Evolutionary conservation across 1,140 invertebrate species (phyloP), one percentile per base, ranked within the genome.

Genomic region (Bombus polaris): DNA sequence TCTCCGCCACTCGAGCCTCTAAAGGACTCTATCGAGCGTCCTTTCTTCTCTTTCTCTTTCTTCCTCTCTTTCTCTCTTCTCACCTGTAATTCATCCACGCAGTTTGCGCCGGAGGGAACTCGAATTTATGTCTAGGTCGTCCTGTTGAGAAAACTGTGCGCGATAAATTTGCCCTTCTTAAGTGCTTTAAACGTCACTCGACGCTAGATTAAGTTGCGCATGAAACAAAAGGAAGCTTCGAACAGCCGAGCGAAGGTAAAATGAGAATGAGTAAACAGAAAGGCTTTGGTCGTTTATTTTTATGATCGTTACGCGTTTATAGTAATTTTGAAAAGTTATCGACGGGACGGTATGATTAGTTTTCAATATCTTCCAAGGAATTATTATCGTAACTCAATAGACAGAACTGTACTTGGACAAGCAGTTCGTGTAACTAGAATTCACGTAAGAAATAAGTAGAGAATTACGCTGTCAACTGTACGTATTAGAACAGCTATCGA

Each of bases 31-130:
- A 83, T 80, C 70, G 57, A 15, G 10, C 68, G 37, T 28, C 74
- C 47, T 65, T 28, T 65, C 62, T 18, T 32, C 81, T 72, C 9
- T 47, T 18, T 18, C 44, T 47, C 44, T 5, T 12, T 42, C 42
- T 44, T 47, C 32, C 57, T 25, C 39, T 37, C 62, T 57, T 53
- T 13, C 65, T 66, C 66, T 79, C 35, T 47, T 77, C 78, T 68
- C 77, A 47, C 65, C 39, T 80, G 59, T 72, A 77, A 72, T 53
- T 87, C 70, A 15, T 28, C 37, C 22, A 37, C 68, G 68, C 35
- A 8, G 35, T 22, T 70, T 70, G 68, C 37, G 25, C 66, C 15
- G 66, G 18, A 37, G 35, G 9, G 22, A 39, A 3, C 25, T 42
- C 37, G 25, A 42, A n/a, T 42, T n/a, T 71, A 42, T n/a, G 39